Base-by-base conservation (phyloP, 2,113 vertebrate genomes). In the Uria lomvia region DNA sequence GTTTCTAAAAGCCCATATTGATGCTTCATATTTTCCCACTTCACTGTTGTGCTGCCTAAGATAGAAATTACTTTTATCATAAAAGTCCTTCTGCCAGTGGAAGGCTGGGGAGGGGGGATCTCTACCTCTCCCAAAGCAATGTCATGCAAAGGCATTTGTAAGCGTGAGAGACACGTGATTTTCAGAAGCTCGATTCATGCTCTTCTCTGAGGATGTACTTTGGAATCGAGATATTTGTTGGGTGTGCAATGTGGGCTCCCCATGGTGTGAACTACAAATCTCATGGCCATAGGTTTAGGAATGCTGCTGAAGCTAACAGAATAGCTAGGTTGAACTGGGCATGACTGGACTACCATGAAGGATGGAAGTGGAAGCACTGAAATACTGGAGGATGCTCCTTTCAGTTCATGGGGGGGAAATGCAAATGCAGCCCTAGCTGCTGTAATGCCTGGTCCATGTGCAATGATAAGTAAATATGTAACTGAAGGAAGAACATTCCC, bases 381-480 rank as follows among this genome's bases (percentile, higher is more conserved):
- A 86, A 74, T 56, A 36, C 21, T 20, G 12, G 34, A 47, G 24
- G 82, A 92, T 85, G 52, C 19, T 88, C 24, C 73, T 95, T 87
- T 50, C 77, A 65, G 1, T 60, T 80, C 47, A 60, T 32, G 27
- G 32, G 20, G 45, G 79, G 75, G 92, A 87, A 95, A 97, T 53
- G 55, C 45, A 88, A 84, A 92, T 52, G 63, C 68, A 73, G 26
- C 49, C 19, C 26, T 38, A 49, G 62, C 47, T 23, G 74, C 82
- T 94, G 67, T 78, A 95, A 84, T 45, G 42, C 90, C 80, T 90
- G 71, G 86, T 94, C 92, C 27, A 20, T 58, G 77, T 2, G 26
- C 47, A 95, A 45, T 7, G 55, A 50, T 59, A 62, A 90, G 97
- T 97, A 94, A 98, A 98, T 98, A 88, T 98, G 97, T 97, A 98